Conservation (phyloP, 2,797 vertebrate genomes). For the Liparis tanakae region DNA sequence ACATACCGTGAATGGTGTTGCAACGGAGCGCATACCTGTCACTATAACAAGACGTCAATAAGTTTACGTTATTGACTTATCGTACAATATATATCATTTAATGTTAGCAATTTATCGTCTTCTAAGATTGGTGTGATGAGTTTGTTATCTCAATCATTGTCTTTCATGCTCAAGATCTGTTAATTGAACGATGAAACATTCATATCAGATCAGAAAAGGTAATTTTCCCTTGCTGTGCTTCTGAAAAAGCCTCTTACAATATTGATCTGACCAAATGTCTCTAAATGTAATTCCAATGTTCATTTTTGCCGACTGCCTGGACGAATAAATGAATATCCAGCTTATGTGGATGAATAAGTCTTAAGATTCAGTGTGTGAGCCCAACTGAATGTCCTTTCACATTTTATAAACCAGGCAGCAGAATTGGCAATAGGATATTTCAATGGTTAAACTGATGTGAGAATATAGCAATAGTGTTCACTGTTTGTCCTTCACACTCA, state of each 20-base stretch:
- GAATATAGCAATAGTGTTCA: neutral
- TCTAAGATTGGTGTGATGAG: neutral
- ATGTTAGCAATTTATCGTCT: neutral
- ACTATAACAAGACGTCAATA: neutral
- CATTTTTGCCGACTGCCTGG: neutral
- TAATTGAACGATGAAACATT: neutral
- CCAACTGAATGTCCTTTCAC: neutral
- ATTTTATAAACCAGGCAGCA: neutral
- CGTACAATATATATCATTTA: neutral
- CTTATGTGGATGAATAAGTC: neutral
- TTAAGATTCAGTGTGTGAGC: neutral
- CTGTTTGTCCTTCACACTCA: slow-evolving; percentile 1
- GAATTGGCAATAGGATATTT: neutral
- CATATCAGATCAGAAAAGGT: neutral
- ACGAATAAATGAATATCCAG: neutral
- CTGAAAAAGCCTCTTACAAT: neutral
- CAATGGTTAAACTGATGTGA: neutral
- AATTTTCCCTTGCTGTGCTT: neutral
- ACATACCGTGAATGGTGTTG: neutral
- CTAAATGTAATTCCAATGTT: neutral
- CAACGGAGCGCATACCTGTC: neutral
- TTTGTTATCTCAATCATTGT: neutral
- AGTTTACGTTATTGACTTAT: too few relatives aligned
- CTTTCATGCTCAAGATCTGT: neutral
- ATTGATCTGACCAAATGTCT: neutral